phyloP scores from a whole-genome alignment of 2,113 vertebrate genomes.

The Neopipo cinnamomea region DNA sequence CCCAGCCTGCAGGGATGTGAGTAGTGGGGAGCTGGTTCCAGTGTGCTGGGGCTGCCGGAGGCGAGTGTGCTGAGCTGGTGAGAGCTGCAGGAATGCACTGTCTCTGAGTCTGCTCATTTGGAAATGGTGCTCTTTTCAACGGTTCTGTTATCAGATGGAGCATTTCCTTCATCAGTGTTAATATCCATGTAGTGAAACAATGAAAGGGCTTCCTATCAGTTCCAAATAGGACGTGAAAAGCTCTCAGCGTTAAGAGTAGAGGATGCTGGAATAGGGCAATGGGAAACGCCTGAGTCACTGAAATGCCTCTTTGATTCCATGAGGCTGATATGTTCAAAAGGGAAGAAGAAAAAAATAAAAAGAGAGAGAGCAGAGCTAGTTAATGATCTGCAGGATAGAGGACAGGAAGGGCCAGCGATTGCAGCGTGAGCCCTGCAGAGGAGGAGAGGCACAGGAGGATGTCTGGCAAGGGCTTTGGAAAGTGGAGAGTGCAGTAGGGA shows the following conservation, averaged over 20 bases:
- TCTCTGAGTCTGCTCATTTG: constrained; percentile 61
- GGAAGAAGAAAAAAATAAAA: constrained; percentile 55
- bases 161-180: constrained; percentile 84
- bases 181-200: constrained; percentile 83
- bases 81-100: constrained; percentile 45
- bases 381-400: constrained; percentile 45
- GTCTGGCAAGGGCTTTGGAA: constrained; percentile 26
- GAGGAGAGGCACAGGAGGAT: not conserved
- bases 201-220: constrained; percentile 85
- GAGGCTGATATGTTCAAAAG: constrained; percentile 63
- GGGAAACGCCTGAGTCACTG: constrained; percentile 83
- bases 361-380: constrained; percentile 29
- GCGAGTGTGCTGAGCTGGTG: not conserved
- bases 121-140: constrained; percentile 74
- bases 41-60: not conserved
- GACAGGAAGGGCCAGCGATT: constrained; percentile 55
- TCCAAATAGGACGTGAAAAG: constrained; percentile 83
- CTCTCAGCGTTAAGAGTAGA: constrained; percentile 80
- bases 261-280: constrained; percentile 85
- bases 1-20: not conserved
- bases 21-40: not conserved
- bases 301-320: constrained; percentile 81
- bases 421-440: not conserved
- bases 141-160: constrained; percentile 83
- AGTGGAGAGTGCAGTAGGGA: not conserved